phyloP scores from a whole-genome alignment of 1,140 invertebrate species.

The Argopecten irradians region DNA sequence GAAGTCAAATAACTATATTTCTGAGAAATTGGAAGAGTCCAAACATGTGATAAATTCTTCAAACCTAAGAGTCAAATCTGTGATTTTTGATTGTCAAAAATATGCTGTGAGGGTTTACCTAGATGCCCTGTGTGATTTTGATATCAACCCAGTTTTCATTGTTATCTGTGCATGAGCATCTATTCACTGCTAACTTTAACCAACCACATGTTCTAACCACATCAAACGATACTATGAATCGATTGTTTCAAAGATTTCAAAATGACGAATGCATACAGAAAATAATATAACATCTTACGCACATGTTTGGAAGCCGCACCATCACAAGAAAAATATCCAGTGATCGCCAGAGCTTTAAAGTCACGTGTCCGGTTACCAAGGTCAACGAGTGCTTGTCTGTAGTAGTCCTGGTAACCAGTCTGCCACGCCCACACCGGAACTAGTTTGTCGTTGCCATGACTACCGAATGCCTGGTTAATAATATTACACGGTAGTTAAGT shows the following conservation, averaged over 20 bases:
- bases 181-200: not conserved
- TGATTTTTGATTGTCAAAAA: too few relatives aligned
- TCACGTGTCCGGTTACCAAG: slow-evolving; percentile 48
- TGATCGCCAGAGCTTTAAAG: slow-evolving; percentile 60
- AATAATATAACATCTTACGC: slow-evolving; percentile 25
- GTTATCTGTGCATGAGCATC: not conserved
- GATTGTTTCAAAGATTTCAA: not conserved
- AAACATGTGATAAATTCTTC: too few relatives aligned
- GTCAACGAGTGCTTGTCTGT: slow-evolving; percentile 58
- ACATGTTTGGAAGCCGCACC: slow-evolving; percentile 56
- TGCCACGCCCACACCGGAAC: slow-evolving; percentile 64
- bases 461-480: not conserved
- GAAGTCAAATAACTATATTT: too few relatives aligned
- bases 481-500: not conserved
- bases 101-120: too few relatives aligned
- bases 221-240: not conserved
- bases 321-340: slow-evolving; percentile 64
- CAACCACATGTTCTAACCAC: not conserved
- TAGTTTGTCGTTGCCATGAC: slow-evolving; percentile 37
- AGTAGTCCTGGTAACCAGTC: slow-evolving; percentile 63
- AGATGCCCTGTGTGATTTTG: too few relatives aligned
- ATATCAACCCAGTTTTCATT: not conserved
- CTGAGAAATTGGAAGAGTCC: too few relatives aligned
- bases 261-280: not conserved
- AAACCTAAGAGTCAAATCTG: too few relatives aligned